Evolutionary conservation across 2,888 invertebrate species (phyloP).

Genomic region (Hymenopus coronatus): DNA sequence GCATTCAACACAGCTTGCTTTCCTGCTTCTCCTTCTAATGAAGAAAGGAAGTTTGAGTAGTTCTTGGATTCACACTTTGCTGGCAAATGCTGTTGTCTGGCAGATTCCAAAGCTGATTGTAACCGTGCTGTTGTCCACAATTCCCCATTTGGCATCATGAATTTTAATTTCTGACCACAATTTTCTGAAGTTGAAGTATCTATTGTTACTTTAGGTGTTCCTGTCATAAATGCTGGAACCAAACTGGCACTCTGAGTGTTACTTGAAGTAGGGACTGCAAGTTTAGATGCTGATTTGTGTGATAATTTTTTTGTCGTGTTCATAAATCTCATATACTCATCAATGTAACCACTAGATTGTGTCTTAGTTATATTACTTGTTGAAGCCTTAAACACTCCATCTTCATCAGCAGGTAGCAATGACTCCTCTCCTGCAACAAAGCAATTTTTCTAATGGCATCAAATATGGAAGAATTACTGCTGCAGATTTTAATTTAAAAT

Average conservation of each 20-base stretch:
- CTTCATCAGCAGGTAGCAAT: not conserved
- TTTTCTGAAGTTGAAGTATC: not conserved
- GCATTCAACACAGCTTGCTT: slow-evolving; percentile 35
- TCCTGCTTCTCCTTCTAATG: slow-evolving; percentile 21
- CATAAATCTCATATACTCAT: slow-evolving; percentile 21
- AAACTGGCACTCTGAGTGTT: not conserved
- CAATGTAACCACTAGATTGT: not conserved
- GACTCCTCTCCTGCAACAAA: not conserved
- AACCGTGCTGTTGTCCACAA: not conserved
- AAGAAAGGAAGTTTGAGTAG: not conserved
- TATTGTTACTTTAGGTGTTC: not conserved
- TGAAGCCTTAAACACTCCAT: not conserved
- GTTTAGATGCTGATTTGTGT: not conserved
- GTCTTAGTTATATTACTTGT: not conserved
- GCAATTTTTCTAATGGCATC: not conserved
- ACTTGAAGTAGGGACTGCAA: not conserved
- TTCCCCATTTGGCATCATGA: not conserved
- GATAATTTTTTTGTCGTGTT: not conserved
- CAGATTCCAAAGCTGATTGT: not conserved
- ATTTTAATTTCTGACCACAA: not conserved
- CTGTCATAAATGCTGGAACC: not conserved
- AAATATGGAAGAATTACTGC: no score
- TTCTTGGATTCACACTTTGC: not conserved
- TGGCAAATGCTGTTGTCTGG: not conserved
- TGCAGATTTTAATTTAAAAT: no score